Conservation (phyloP, 2,797 vertebrate genomes). For the Meriones psammophilus region DNA sequence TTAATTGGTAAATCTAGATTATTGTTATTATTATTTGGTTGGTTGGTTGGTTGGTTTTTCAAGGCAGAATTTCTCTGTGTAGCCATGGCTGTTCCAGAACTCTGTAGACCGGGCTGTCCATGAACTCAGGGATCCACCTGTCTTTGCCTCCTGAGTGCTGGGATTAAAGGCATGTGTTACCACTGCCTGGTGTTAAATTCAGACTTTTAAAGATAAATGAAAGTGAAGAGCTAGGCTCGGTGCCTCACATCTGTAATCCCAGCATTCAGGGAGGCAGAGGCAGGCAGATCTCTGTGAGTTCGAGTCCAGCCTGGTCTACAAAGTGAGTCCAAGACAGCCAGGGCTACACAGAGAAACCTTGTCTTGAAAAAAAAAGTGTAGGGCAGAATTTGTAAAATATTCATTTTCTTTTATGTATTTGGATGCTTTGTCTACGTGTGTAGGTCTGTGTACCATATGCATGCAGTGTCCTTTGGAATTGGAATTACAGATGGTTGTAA, state of each 20-base stretch:
- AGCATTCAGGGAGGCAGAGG: too few relatives aligned
- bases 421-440: neutral
- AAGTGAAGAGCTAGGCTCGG: neutral
- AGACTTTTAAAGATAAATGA: slow-evolving; percentile 1
- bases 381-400: neutral
- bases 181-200: neutral
- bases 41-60: neutral
- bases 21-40: neutral
- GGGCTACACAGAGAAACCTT: too few relatives aligned
- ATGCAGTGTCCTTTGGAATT: neutral
- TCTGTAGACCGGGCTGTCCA: neutral
- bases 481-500: neutral
- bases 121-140: neutral
- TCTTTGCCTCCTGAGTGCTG: neutral
- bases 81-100: neutral
- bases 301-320: too few relatives aligned
- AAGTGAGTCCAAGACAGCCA: too few relatives aligned
- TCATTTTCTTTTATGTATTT: neutral
- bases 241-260: too few relatives aligned
- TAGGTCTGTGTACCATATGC: neutral
- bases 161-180: neutral
- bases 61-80: neutral
- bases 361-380: neutral
- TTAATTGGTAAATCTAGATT: neutral
- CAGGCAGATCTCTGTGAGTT: too few relatives aligned